Base-by-base conservation (phyloP, 2,888 invertebrate species). In the Rotaria macrura region DNA sequence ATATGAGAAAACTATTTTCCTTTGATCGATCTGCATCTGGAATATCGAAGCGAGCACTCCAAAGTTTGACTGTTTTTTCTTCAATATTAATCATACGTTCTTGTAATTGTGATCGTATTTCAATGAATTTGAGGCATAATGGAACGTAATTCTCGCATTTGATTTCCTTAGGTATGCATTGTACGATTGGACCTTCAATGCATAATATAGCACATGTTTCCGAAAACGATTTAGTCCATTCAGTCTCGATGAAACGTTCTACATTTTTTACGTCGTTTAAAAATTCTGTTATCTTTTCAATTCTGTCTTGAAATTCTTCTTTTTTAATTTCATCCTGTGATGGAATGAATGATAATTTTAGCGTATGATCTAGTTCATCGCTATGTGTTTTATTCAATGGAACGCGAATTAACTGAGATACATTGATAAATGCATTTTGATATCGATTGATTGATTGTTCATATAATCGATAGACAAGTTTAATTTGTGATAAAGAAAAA, bases 91-190 rank as follows among this genome's bases (percentile, higher is more conserved):
- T 52, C 20, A 23, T 52, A 6, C 23, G 52, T 23, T 52, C 52
- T 52, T 52, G 52, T 52, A 52, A 23, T 52, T 5, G 52, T 4
- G 52, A 23, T 52, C 52, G 52, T 2, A 52, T 23, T 52, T 52
- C 52, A 52, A 52, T 79, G 1, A 79, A 79, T 40, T 79, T 23
- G 2, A 79, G 5, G n/a, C 79, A 40, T 40, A 79, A 79, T 79
- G 79, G 40, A n/a, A 79, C 12, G 43, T 79, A 79, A n/a, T 79
- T 79, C 23, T 79, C 43, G n/a, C 79, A 79, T 79, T 79, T 79
- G 9, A 79, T 79, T 25, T 79, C 79, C 2, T 25, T 40, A 12
- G 79, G 79, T 43, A 79, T 25, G 1, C 43, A 40, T 40, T 7
- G 1, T 20, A 43, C 0, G 9, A 79, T 79, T 14, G 40, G 5